These are phyloP conservation scores for Ladona fulva DNA, from an alignment of 1,140 invertebrate species.

Conservation along the genomic window DNA sequence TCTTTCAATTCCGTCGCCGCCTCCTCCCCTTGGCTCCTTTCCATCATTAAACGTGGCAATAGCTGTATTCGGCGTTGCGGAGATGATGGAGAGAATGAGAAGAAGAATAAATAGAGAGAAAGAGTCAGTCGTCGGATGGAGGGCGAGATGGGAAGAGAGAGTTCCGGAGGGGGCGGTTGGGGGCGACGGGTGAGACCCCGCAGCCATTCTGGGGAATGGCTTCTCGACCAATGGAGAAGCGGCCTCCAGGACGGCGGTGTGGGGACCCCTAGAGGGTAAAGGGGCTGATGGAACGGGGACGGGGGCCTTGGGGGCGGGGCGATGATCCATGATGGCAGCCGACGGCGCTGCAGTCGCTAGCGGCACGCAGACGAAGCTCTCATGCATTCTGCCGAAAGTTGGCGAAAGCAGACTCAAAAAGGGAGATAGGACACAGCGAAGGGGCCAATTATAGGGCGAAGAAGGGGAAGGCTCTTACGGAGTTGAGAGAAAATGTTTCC, in stretches of 20 bases:
- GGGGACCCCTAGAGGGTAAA: background rate
- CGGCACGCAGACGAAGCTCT: background rate
- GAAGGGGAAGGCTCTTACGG: too few species aligned
- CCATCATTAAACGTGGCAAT: background rate
- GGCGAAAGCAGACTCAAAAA: background rate
- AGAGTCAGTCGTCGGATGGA: background rate
- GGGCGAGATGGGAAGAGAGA: background rate
- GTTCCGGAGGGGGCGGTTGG: background rate
- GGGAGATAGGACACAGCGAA: too few species aligned
- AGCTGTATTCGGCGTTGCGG: background rate
- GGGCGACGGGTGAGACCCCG: background rate
- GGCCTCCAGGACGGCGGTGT: background rate
- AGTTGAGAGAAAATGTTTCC: too few species aligned
- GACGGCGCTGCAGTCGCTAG: background rate
- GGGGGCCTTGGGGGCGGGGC: background rate
- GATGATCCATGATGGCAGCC: background rate
- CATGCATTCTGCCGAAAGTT: background rate
- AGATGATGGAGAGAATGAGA: background rate
- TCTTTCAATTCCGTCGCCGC: background rate
- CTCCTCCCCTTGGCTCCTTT: background rate
- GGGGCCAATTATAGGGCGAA: too few species aligned
- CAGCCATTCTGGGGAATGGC: background rate
- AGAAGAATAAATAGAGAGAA: background rate
- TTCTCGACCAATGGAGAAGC: background rate
- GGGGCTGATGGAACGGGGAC: background rate